Evolutionary conservation across 2,113 vertebrate genomes (phyloP).

Genomic region (Leiothrix lutea): DNA sequence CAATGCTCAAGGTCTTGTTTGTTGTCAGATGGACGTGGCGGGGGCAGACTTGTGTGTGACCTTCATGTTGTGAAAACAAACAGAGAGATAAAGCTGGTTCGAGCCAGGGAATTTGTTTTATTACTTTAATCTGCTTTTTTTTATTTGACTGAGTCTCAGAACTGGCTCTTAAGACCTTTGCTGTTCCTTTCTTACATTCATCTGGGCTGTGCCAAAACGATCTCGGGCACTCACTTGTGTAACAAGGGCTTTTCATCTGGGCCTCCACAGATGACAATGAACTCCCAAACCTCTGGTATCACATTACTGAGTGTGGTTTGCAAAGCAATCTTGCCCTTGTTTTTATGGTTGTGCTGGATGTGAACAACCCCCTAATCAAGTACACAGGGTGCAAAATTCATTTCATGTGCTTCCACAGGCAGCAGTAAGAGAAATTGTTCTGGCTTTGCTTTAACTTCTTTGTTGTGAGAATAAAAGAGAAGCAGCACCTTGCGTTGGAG

Average conservation of each 20-base stretch:
- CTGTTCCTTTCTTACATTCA: background rate
- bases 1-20: background rate
- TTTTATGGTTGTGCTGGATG: background rate
- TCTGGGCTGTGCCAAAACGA: background rate
- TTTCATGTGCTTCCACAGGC: background rate
- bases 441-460: background rate
- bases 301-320: background rate
- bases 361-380: background rate
- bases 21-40: accelerated
- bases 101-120: background rate
- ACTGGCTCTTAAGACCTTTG: background rate
- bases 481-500: background rate
- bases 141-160: background rate
- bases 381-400: accelerated
- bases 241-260: background rate
- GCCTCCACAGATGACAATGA: background rate
- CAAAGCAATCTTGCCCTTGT: background rate
- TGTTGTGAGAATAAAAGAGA: background rate
- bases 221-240: background rate
- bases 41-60: background rate
- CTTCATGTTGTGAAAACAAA: background rate
- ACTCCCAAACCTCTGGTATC: background rate
- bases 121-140: background rate
- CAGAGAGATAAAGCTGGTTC: background rate
- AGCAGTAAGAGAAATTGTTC: background rate